Base-by-base conservation (phyloP, 2,113 vertebrate species). In the Proteles cristata region DNA sequence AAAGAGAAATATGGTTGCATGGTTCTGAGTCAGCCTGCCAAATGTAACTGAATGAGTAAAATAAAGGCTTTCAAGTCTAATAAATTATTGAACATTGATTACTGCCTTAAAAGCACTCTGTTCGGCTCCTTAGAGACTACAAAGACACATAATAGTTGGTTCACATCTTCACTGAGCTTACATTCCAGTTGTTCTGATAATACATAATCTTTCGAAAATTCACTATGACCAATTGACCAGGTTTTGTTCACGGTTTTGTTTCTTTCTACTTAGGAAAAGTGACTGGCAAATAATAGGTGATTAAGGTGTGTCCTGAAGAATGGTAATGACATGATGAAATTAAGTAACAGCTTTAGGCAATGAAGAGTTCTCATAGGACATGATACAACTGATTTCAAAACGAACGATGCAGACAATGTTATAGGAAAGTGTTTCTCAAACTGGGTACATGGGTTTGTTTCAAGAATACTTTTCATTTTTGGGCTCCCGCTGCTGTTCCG, bases 401-500 rank as follows among this genome's bases (percentile, higher is more conserved):
- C 55, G 15, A 93, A 25, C 23, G 39, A 12, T 55, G 19, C 4
- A 19, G 39, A 45, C 5, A 77, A 23, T 96, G 74, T 50, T 28
- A 9, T 0, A 15, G 2, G 9, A 85, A 35, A 73, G 2, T 50
- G 33, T 81, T 94, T 92, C 26, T 86, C 35, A 68, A 74, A 82
- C 28, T 69, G 45, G 8, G 7, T 68, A 31, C 58, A 77, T 4
- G 81, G 14, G 11, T 88, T 94, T 94, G 35, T 66, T 69, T 76
- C 25, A 74, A 90, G 31, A 61, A 69, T 88, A 33, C 48, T 94
- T 50, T 50, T 50, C 50, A 50, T 50, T 50, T 50, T 50, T 14
- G 11, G 14, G 50, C 21, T 69, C 4, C 8, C 0, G 83, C 88
- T 93, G 86, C 83, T 31, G 73, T 97, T 96, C 92, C 84, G 96